Base-by-base conservation (phyloP, 2,888 invertebrate genomes). In the Drosophila melanosoma region DNA sequence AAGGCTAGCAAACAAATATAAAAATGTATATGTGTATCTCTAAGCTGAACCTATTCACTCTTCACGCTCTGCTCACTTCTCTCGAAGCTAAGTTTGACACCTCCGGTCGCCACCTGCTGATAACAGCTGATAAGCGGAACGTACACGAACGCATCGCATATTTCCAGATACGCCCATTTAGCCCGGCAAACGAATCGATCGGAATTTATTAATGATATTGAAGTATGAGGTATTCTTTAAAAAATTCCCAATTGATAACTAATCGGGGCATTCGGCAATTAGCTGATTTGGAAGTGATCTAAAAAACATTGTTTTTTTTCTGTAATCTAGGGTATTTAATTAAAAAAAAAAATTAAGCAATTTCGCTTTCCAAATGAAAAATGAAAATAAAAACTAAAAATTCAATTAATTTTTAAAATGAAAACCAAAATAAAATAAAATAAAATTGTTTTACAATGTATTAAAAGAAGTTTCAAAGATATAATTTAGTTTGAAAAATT, bases 121-220 rank as follows among this genome's bases (percentile, higher is more conserved):
- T 74, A 70, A 10, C 35, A 38, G 20, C 29, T 67, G 58, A 74
- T 74, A 78, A 69, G 20, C 23, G 29, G 63, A 68, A 59, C 60
- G 52, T 53, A 64, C 52, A 1, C 29, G 11, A 53, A 6, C 23
- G 11, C 68, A 45, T 33, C 12, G n/a, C n/a, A 36, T 17, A 10
- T 23, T 38, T 53, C 45, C 12, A 38, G 49, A 53, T 58, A 69
- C 51, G 54, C 54, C 56, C 38, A 45, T 35, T 52, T 10, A 11
- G 20, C 2, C 0, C 15, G 8, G 23, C 48, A 49, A 69, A 29
- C 64, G 51, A 49, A 48, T 48, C 8, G 29, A 35, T 20, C 52
- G 35, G 56, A 38, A 54, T 67, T 58, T 52, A 59, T 65, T 69
- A 77, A 8, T 61, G 26, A 20, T 45, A 67, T 45, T 53, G 68